Conservation (phyloP, 2,113 vertebrate genomes). For the Upupa epops region DNA sequence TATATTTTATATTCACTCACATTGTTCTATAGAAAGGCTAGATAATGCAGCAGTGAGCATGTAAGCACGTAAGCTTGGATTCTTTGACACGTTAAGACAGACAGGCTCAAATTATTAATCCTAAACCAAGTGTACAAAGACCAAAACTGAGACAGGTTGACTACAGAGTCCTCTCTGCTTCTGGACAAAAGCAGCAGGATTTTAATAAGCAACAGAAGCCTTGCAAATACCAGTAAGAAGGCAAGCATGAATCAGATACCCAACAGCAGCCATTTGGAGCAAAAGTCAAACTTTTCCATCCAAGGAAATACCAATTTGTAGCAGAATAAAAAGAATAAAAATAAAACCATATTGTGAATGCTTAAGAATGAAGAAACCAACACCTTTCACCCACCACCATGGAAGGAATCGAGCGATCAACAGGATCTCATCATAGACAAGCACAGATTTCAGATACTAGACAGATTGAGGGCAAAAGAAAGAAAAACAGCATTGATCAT, state of each 20-base stretch:
- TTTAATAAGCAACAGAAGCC: neutral
- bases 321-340: slow-evolving; percentile 55
- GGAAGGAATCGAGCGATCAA: slow-evolving; percentile 71
- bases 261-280: slow-evolving; percentile 44
- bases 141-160: neutral
- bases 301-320: neutral
- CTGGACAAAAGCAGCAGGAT: neutral
- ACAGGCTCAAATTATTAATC: neutral
- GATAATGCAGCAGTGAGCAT: neutral
- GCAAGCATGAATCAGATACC: neutral
- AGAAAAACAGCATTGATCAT: slow-evolving; percentile 71
- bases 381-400: slow-evolving; percentile 78
- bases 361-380: slow-evolving; percentile 66
- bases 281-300: slow-evolving; percentile 36
- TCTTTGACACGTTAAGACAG: neutral
- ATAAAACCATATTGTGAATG: slow-evolving; percentile 43
- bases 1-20: neutral
- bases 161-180: neutral
- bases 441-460: slow-evolving; percentile 77
- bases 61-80: neutral
- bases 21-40: neutral
- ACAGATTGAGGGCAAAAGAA: slow-evolving; percentile 74
- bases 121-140: neutral
- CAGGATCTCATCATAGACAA: slow-evolving; percentile 74
- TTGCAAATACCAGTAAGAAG: neutral